Base-by-base conservation (phyloP, 2,888 invertebrate genomes). In the Papilio gigon region DNA sequence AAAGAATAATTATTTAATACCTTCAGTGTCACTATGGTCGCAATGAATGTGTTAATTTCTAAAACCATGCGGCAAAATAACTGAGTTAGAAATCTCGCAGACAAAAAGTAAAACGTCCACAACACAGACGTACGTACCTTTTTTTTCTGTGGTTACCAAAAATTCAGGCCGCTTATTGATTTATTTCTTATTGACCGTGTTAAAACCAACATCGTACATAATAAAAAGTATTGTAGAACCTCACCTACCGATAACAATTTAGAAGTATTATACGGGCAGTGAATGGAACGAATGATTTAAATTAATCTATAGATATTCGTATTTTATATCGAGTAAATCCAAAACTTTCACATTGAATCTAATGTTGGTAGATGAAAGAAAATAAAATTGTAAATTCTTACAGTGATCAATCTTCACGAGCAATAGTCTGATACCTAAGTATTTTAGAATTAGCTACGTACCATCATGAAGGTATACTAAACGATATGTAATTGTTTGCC, bases 401-500 rank as follows among this genome's bases (percentile, higher is more conserved):
- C 1, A n/a, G n/a, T 17, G n/a, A 53, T 47, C 37, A 37, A 12
- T 25, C 17, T 53, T 30, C 4, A 27, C 17, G n/a, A 6, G 20
- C 30, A 56, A 33, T 33, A 42, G 30, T 2, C 27, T 42, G 33
- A 42, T 20, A 62, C 40, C 40, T 56, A 65, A 27, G 30, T 56
- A 40, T 67, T 61, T 50, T 61, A 40, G 30, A 60, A 61, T 67
- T 61, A 61, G 61, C 20, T 37, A 61, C 61, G 53, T 56, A 22
- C 2, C 53, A 53, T 20, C 22, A 30, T 27, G 17, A 25, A 60
- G 22, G 22, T 47, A 22, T 53, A 60, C 50, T 68, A 47, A 59
- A 65, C 59, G 37, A 30, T 60, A 64, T 64, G 37, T 65, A 64
- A 65, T 68, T 59, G 68, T 64, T 68, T 68, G 50, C 25, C 8